Base-by-base conservation (phyloP, 2,797 vertebrate species). In the Sphaeramia orbicularis region DNA sequence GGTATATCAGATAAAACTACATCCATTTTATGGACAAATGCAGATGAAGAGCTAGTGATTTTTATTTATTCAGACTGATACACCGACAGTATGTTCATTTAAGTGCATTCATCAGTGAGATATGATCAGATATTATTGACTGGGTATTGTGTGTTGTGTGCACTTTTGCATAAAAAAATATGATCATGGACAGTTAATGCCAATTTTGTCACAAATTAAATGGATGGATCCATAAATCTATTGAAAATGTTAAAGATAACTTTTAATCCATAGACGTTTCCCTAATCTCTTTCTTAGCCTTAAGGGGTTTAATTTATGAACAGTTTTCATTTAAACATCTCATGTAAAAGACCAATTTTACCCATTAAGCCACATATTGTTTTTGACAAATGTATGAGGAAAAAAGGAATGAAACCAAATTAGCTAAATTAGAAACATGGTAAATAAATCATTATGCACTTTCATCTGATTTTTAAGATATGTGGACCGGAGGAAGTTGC, bases 381-480 rank as follows among this genome's bases (percentile, higher is more conserved):
- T 14, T 11, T 14, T 38, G 10, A 42, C n/a, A 24, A 15, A 66
- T 44, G 18, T 19, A 37, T 18, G 24, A 11, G 2, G 24, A 1
- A 43, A 27, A 27, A 27, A 27, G 6, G 24, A 7, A 16, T 57
- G 10, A 9, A 52, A 15, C 12, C 1, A 45, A 50, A 51, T 54
- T 40, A 56, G 42, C 16, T 21, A 57, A 63, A 11, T 6, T 10
- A 16, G 15, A 21, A 42, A 51, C n/a, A 9, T 3, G 44, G 16
- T 7, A 38, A 45, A 52, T 35, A 18, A 51, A 58, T 32, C 21
- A 35, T 30, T 52, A 18, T 32, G 41, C 35, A 6, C 14, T 30
- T 58, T 0, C 21, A n/a, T 52, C 41, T 42, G 44, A 62, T 5
- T 49, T 16, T 51, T 66, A 13, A 50, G 40, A 51, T 44, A n/a